These are phyloP conservation scores for Gyrodactylus bullatarudis DNA, from an alignment of 1,140 invertebrate genomes.

Conservation along the genomic window DNA sequence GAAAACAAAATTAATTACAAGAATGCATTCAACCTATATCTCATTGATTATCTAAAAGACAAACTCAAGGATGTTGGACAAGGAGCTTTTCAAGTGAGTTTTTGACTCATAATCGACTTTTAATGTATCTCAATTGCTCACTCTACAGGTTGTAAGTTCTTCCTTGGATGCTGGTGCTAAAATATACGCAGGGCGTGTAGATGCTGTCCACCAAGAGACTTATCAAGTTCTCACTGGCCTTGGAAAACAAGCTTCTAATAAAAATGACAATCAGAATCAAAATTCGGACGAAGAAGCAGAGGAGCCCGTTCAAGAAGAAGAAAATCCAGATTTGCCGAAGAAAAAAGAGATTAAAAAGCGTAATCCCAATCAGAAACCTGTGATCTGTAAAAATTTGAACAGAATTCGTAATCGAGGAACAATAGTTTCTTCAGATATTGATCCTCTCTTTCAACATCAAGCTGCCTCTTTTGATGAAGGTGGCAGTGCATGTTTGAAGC, in stretches of 20 bases:
- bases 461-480: slow-evolving; percentile 22
- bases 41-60: slow-evolving; percentile 43
- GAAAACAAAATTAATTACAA: slow-evolving; percentile 34
- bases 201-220: slow-evolving; percentile 37
- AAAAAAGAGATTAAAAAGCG: slow-evolving; percentile 3
- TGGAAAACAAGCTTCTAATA: slow-evolving; percentile 18
- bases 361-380: not conserved
- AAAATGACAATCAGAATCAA: slow-evolving; percentile 18
- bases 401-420: not conserved
- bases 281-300: not conserved
- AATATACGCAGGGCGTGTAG: slow-evolving; percentile 43
- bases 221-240: slow-evolving; percentile 36
- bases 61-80: slow-evolving; percentile 28
- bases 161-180: slow-evolving; percentile 44
- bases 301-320: not conserved
- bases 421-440: slow-evolving; percentile 12
- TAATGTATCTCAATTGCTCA: not conserved
- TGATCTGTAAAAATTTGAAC: not conserved
- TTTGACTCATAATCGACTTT: not conserved
- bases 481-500: slow-evolving; percentile 17
- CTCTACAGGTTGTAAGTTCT: slow-evolving; percentile 32
- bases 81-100: not conserved
- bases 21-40: slow-evolving; percentile 43
- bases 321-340: slow-evolving; percentile 10
- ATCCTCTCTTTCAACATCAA: slow-evolving; percentile 22